These are phyloP conservation scores for Orcinus orca DNA, from an alignment of 2,113 vertebrate species.

Conservation along the genomic window DNA sequence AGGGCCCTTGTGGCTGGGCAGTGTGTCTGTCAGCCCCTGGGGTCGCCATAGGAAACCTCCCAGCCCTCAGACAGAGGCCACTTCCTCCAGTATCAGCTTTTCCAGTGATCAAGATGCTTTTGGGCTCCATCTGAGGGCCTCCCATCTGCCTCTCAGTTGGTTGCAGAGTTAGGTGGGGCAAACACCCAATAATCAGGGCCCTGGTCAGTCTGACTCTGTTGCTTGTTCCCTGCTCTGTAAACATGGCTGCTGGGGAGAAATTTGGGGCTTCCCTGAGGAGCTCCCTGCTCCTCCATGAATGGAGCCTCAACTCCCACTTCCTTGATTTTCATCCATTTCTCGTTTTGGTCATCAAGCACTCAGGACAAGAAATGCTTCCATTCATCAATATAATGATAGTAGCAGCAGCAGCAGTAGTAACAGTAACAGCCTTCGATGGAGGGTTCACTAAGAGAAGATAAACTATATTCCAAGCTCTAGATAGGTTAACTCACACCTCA, in stretches of 20 bases:
- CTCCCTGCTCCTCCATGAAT: too few relatives aligned
- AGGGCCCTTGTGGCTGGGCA: neutral
- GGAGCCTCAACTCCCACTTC: neutral
- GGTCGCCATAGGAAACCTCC: neutral
- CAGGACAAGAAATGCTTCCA: neutral
- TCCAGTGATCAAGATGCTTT: neutral
- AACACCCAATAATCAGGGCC: neutral
- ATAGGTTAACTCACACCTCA: neutral
- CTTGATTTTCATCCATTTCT: neutral
- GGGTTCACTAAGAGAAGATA: neutral
- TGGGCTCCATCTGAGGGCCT: neutral
- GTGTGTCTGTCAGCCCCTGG: neutral
- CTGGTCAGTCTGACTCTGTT: neutral
- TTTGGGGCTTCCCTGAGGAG: neutral
- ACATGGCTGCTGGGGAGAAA: neutral
- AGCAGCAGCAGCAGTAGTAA: neutral
- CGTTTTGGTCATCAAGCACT: neutral
- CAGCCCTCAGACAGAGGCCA: neutral
- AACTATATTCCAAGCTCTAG: neutral
- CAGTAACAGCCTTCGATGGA: neutral
- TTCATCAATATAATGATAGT: neutral
- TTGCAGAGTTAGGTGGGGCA: neutral
- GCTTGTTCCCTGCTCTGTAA: rapidly evolving
- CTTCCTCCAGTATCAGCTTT: neutral
- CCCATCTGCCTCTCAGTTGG: neutral